Evolutionary conservation across 2,113 vertebrate genomes (phyloP), one percentile per base, ranked within the genome.

Genomic region (Rhagologus leucostigma): DNA sequence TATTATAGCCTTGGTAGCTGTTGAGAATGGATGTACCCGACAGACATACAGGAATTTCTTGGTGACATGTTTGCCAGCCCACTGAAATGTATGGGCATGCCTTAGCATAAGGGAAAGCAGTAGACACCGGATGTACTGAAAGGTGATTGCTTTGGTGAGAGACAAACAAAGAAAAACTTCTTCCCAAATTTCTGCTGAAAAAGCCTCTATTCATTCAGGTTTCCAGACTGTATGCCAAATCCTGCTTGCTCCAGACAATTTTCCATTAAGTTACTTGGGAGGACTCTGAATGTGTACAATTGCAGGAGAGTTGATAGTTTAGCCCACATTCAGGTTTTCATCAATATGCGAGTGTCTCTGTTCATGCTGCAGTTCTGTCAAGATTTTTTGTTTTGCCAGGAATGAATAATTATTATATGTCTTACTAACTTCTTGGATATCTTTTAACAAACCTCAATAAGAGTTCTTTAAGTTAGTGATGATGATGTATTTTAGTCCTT

Each of bases 201-300:
- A 87, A 84, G 49, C 42, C 20, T 78, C 50, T 91, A 55, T 93
- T 88, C 90, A 75, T 92, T 89, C 73, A 62, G 39, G 23, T 90
- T 95, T 93, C 83, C 64, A 64, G 79, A 81, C 30, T 0, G 2
- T 53, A 75, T 85, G 52, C 79, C 80, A 95, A 87, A 86, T 77
- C 39, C 65, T 94, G n/a, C 59, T 92, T 10, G 10, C n/a, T 74
- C 23, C 60, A 78, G 71, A 76, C 47, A 60, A 16, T 50, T 77
- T 87, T 55, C 71, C 5, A 3, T 67, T 88, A 59, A 68, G 29
- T 84, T 60, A 37, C 23, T 35, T 67, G 47, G 21, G 60, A 86
- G 26, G 60, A 49, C 44, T 84, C 56, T 78, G 35, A 70, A 75
- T 55, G 32, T 3, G 0, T 63, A 23, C 56, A 78, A 1, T n/a